Base-by-base conservation (phyloP, 2,113 vertebrate genomes). In the Lipotes vexillifer region DNA sequence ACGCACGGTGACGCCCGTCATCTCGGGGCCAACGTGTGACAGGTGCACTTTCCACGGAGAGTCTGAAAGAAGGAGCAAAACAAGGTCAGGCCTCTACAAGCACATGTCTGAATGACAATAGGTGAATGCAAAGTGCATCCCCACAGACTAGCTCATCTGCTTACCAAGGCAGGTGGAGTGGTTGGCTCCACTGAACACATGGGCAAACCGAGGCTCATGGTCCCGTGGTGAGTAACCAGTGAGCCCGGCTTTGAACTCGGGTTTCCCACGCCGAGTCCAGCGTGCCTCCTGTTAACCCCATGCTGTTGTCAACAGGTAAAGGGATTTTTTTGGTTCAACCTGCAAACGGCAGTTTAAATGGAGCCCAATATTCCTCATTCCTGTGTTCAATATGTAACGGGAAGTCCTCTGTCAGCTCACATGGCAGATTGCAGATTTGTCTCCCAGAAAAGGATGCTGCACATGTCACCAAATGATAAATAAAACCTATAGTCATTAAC, bases 31-130 rank as follows among this genome's bases (percentile, higher is more conserved):
- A 2, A 99, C 98, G 59, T 99, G 98, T 0, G 99, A 99, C 44
- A 99, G 98, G 97, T 99, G 99, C 75, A 99, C 99, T 97, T 99
- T 99, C 99, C 99, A 99, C 0, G 99, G 99, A 20, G 99, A 99
- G 98, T 99, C 99, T 99, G 97, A 41, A 44, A 96, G 97, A 36
- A 90, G 0, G 87, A 98, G 72, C 21, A 93, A 86, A 44, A 59
- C 3, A 41, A 69, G 49, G 25, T 55, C 61, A 66, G 23, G 61
- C 31, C 29, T 36, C 31, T 2, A 6, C 1, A 23, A 49, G 65
- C 25, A 6, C 13, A 15, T 3, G 20, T 8, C 77, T 49, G 59
- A 90, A 89, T 66, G 68, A 33, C 0, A 94, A 68, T 3, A 77
- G 78, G 61, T 41, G 83, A 81, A 63, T 0, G 15, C 57, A 27